Percentiles rank a stretch among this genome's conserved stretches.
Conservation (phyloP, 1,140 invertebrate species). For the Micrasema longulum region DNA sequence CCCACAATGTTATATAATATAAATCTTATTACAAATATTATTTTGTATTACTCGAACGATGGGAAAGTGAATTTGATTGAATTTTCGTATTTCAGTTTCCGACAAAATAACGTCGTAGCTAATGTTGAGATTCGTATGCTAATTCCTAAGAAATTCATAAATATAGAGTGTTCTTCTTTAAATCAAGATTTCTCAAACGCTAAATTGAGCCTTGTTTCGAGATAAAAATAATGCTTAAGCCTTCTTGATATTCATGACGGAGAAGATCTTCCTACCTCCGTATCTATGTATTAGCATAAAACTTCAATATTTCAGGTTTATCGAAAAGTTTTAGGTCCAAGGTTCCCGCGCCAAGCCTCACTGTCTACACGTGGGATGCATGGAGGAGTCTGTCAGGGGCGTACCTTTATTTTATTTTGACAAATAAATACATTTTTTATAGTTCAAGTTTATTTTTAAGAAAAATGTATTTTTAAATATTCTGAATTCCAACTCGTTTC, state of each 20-base stretch:
- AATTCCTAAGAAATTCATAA: not conserved
- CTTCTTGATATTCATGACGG: not conserved
- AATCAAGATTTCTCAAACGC: not conserved
- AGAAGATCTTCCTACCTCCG: slow-evolving; percentile 9
- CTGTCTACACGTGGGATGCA: not conserved
- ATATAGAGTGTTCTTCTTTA: not conserved
- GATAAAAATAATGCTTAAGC: not conserved
- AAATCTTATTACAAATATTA: no score
- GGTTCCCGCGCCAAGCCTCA: slow-evolving; percentile 12
- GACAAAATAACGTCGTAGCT: no score
- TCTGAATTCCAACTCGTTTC: no score
- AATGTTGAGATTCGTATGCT: not conserved
- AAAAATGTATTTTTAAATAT: no score
- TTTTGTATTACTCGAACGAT: no score
- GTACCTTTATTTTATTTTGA: no score
- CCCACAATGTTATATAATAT: no score
- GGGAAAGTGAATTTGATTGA: no score
- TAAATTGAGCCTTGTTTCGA: not conserved
- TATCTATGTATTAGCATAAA: no score
- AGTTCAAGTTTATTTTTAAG: no score
- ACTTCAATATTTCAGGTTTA: slow-evolving; percentile 18
- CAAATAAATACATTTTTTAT: no score
- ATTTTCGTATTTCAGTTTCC: no score
- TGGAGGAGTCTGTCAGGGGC: not conserved
- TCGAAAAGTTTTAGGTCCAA: slow-evolving; percentile 27